Evolutionary conservation across 2,888 invertebrate species (phyloP), one percentile per base, ranked within the genome.

Genomic region (Thereva unica): DNA sequence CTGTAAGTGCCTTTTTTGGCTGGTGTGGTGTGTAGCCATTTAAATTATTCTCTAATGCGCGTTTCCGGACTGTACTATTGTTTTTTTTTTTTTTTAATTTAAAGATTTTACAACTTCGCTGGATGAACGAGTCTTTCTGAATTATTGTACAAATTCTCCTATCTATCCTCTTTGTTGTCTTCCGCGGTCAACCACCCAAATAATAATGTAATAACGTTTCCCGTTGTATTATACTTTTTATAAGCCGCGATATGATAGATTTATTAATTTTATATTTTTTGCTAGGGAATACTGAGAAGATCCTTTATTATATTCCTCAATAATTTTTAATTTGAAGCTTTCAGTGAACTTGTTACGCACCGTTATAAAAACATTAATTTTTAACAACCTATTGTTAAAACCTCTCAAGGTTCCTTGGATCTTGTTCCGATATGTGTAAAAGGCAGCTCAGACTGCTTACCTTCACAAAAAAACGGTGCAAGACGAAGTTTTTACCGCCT

Each of bases 171-270:
- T 35, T n/a, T 23, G 44, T 38, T 52, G 55, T 65, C 37, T 65
- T 55, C 5, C 54, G 45, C 45, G 65, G 55, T 56, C 55, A 55
- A 10, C 65, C 47, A 37, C 65, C 54, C 37, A 44, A 65, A 55
- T 65, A n/a, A 55, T 12, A 44, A 41, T 40, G 37, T 23, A 10
- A 5, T 65, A 47, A 44, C 35, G 12, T 55, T 40, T 55, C 54
- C 54, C 41, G 54, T 55, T n/a, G n/a, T n/a, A 12, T 38, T 54
- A 64, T 64, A 52, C 41, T 64, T n/a, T 64, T 2, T 54, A 53
- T 64, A 40, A 53, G 52, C 8, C 64, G n/a, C 9, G 38, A 64
- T 12, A 67, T 50, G 35, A 54, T 54, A 41, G 45, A 34, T 42
- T 52, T 35, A 8, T 53, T n/a, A n/a, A n/a, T n/a, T n/a, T n/a